Base-by-base conservation (phyloP, 1,140 invertebrate species). In the Pectinophora gossypiella region DNA sequence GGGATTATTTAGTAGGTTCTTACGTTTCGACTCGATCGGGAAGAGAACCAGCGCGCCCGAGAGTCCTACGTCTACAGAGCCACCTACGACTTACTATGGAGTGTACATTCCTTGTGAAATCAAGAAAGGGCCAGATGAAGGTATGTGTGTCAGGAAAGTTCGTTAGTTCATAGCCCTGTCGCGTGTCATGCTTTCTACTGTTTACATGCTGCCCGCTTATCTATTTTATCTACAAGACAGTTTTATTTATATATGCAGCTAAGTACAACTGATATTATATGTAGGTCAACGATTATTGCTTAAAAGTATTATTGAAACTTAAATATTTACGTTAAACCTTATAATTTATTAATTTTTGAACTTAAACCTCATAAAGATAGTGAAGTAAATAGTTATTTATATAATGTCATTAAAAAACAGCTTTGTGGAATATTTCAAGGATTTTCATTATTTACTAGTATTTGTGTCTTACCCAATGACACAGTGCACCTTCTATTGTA, bases 81-180 rank as follows among this genome's bases (percentile, higher is more conserved):
- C 84, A 0, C 63, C 68, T 9, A 67, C 59, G 2, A 85, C 72
- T 5, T 89, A 83, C 43, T 89, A 88, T 59, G 87, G 84, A 48
- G 86, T 89, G 7, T 89, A 85, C 56, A 88, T 89, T 68, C 87
- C 87, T 9, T 88, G 83, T 60, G 87, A 89, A 74, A 80, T 83
- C 3, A 87, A 85, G 54, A 85, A 85, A 60, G 85, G 84, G 40
- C 79, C 82, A 21, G 86, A 88, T 69, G 83, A 87, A 85, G 83
- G 85, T 89, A 68, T n/a, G n/a, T n/a, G n/a, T n/a, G n/a, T n/a
- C n/a, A n/a, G 58, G 23, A 27, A 40, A 40, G 13, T 40, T 18
- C 36, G 7, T 40, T 40, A 16, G 10, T 40, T 1, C 10, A 40
- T 40, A 7, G n/a, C 36, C 3, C 2, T 40, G 36, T 13, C 16